Percentiles rank a stretch among this genome's conserved stretches.
Evolutionary conservation across 1,140 invertebrate species (phyloP).

Genomic region (Cydia amplana): DNA sequence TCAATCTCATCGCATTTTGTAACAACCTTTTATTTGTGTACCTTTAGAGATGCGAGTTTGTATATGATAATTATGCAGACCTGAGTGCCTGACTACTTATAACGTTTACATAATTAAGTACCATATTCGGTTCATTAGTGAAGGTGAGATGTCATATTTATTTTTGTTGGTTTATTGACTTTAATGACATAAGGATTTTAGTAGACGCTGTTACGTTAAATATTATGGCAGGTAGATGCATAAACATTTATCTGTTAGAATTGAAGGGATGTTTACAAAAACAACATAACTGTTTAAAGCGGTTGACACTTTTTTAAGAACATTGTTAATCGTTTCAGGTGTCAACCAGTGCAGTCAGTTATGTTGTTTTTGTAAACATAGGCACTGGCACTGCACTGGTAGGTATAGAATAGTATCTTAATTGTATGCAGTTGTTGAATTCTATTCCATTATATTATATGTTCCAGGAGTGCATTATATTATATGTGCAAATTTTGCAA

Average conservation of each 20-base stretch:
- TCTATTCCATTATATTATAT: too few relatives aligned
- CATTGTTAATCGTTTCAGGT: too few relatives aligned
- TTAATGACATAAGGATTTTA: background rate
- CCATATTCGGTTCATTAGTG: background rate
- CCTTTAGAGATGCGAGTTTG: background rate
- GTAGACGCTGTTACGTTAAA: background rate
- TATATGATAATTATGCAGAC: background rate
- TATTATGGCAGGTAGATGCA: background rate
- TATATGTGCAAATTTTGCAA: too few relatives aligned
- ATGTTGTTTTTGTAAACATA: too few relatives aligned
- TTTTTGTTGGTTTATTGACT: constrained; percentile 2
- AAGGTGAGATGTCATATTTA: background rate
- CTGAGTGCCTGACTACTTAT: background rate
- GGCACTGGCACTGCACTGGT: too few relatives aligned
- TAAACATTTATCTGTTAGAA: background rate
- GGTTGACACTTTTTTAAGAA: too few relatives aligned
- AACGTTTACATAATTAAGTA: constrained; percentile 7
- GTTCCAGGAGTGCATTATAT: too few relatives aligned
- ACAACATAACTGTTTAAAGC: too few relatives aligned
- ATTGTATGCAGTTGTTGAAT: too few relatives aligned
- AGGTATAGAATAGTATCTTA: too few relatives aligned
- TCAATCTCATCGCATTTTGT: constrained; percentile 16
- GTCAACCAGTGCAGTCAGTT: too few relatives aligned
- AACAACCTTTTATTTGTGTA: constrained; percentile 8
- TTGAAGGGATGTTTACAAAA: too few relatives aligned